These are phyloP conservation scores for Rachycentron canadum DNA, from an alignment of 2,797 vertebrate genomes.

Conservation along the genomic window DNA sequence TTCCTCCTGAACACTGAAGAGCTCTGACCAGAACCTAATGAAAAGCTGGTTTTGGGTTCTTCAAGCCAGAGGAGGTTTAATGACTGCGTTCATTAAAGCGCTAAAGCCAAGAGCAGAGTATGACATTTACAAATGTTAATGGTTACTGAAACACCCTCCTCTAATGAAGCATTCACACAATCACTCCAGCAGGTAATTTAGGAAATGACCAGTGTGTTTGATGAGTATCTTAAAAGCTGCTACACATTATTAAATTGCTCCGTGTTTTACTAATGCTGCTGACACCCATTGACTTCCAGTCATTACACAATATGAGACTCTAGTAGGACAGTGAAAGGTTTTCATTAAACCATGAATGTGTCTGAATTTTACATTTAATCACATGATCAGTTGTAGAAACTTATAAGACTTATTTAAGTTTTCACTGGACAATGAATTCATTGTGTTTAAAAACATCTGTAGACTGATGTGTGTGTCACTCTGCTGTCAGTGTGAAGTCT, in stretches of 20 bases:
- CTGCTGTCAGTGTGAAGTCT: neutral
- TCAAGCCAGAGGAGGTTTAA: neutral
- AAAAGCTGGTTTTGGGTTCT: neutral
- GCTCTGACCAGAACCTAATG: neutral
- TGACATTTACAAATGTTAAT: constrained; percentile 16
- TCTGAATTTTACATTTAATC: neutral
- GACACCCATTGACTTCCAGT: neutral
- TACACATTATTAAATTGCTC: neutral
- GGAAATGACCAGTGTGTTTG: neutral
- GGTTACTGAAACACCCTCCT: constrained; percentile 4
- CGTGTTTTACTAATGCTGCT: neutral
- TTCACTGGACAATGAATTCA: neutral
- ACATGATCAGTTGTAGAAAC: neutral
- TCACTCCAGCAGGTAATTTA: neutral
- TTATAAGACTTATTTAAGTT: neutral
- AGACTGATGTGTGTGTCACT: neutral
- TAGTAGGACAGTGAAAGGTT: neutral
- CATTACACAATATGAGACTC: neutral
- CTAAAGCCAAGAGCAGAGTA: neutral
- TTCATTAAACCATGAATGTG: too few species aligned
- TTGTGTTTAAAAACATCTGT: neutral
- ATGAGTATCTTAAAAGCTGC: neutral
- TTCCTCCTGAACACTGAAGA: too few species aligned
- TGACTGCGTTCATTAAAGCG: neutral
- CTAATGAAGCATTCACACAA: constrained; percentile 15